phyloP scores from a whole-genome alignment of 2,797 vertebrate genomes.

The Pitangus sulphuratus region DNA sequence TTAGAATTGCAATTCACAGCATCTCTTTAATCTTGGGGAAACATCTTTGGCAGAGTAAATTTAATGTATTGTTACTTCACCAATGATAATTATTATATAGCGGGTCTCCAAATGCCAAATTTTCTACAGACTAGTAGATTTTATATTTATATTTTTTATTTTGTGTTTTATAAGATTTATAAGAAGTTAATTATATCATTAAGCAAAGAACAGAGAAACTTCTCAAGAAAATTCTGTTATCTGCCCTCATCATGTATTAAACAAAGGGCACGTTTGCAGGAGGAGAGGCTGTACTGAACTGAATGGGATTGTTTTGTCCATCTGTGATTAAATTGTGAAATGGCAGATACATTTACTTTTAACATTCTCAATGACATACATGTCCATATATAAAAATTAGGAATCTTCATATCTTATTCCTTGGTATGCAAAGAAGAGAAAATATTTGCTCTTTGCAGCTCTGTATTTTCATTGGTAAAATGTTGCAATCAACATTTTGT shows the following conservation, averaged over 20 bases:
- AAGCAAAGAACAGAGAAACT: neutral
- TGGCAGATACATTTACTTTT: neutral
- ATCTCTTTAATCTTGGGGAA: neutral
- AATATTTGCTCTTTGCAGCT: neutral
- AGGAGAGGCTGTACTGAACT: neutral
- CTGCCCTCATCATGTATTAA: neutral
- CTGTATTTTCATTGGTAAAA: slow-evolving; percentile 4
- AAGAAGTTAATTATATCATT: neutral
- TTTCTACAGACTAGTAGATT: neutral
- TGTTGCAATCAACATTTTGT: slow-evolving; percentile 4
- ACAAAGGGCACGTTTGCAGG: neutral
- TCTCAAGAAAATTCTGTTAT: neutral
- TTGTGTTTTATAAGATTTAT: neutral
- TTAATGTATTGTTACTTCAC: neutral
- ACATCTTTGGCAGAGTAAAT: neutral
- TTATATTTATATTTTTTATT: neutral
- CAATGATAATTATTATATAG: neutral
- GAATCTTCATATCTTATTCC: neutral
- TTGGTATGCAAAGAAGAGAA: neutral
- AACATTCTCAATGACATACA: rapidly evolving
- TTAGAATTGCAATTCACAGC: neutral
- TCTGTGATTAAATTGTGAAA: neutral
- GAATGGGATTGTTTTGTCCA: neutral
- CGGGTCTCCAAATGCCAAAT: neutral
- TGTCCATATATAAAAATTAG: neutral